Percentiles rank a stretch among this genome's conserved stretches.
Evolutionary conservation across 1,140 invertebrate species (phyloP).

Genomic region (Drosophila melanica): DNA sequence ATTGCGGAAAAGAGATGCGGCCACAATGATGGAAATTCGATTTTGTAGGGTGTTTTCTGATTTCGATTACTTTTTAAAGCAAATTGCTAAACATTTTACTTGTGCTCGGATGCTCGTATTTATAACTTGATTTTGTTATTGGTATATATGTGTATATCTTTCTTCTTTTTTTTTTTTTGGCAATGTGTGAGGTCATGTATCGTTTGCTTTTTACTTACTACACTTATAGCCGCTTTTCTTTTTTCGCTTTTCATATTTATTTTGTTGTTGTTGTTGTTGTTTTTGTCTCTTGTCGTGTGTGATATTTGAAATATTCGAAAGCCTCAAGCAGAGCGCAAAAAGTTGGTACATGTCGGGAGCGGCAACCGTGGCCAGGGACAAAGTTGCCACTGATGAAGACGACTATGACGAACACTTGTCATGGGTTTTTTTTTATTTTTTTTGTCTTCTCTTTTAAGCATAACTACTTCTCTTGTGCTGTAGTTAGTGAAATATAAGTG

Average conservation of each 20-base stretch:
- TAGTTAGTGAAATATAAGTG: conserved; percentile 12
- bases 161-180: conserved; percentile 43
- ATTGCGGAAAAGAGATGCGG: neutral
- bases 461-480: conserved; percentile 1
- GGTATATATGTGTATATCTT: neutral
- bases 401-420: conserved; percentile 19
- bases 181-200: conserved; percentile 61
- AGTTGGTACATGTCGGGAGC: conserved; percentile 47
- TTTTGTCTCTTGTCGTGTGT: conserved; percentile 3
- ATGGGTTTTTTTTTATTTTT: conserved; percentile 10
- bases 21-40: conserved; percentile 5
- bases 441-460: neutral
- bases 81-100: conserved; percentile 32
- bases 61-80: conserved; percentile 4
- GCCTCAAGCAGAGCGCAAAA: conserved; percentile 49
- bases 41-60: conserved; percentile 7
- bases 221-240: conserved; percentile 5
- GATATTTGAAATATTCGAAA: conserved; percentile 56
- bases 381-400: conserved; percentile 6
- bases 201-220: conserved; percentile 19
- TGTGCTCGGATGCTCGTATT: conserved; percentile 18
- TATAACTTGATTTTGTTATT: conserved; percentile 31
- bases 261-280: neutral
- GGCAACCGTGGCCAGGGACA: conserved; percentile 32
- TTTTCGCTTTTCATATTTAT: too few species aligned